Conservation (phyloP, 2,797 vertebrate species). For the Odontamblyopus lacepedii region DNA sequence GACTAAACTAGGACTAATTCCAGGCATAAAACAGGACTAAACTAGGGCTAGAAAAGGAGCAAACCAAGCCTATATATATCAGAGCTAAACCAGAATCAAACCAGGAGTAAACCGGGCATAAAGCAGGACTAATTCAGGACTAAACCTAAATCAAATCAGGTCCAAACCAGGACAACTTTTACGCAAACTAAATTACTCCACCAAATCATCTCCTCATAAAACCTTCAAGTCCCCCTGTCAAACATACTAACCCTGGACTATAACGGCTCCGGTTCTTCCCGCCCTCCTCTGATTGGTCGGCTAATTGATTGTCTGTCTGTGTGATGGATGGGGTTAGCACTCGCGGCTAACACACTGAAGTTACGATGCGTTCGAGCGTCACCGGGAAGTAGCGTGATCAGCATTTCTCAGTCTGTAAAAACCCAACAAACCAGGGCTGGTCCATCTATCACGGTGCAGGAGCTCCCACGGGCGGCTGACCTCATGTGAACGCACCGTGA, state of each 20-base stretch:
- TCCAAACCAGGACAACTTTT: not conserved
- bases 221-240: not conserved
- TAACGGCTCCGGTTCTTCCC: conserved; percentile 19
- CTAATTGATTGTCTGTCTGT: conserved; percentile 53
- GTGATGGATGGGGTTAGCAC: conserved; percentile 42
- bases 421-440: conserved; percentile 4
- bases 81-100: too few species aligned
- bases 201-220: not conserved
- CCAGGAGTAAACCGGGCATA: too few species aligned
- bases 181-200: not conserved
- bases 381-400: conserved; percentile 42
- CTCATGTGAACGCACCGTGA: conserved; percentile 36
- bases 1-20: too few species aligned
- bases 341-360: conserved; percentile 33
- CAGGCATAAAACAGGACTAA: too few species aligned
- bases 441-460: conserved; percentile 49
- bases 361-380: conserved; percentile 34
- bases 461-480: conserved; percentile 41
- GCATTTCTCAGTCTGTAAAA: conserved; percentile 38
- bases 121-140: too few species aligned
- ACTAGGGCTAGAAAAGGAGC: not conserved
- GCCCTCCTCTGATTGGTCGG: conserved; percentile 45
- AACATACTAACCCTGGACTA: not conserved
- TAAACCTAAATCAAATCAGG: too few species aligned
- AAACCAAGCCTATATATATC: too few species aligned